phyloP scores from a whole-genome alignment of 1,140 invertebrate genomes.

The Ips nitidus region DNA sequence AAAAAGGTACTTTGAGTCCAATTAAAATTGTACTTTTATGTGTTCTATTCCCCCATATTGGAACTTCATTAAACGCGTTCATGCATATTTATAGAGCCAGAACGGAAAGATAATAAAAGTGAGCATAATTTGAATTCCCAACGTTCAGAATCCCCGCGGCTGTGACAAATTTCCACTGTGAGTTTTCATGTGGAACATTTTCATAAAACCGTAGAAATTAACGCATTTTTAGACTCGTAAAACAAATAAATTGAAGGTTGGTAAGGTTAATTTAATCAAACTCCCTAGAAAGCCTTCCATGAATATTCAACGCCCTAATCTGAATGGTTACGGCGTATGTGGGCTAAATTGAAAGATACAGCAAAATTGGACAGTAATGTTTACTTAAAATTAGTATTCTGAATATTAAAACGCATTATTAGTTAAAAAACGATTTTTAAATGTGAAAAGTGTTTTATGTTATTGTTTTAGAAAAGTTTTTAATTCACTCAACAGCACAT shows the following conservation, averaged over 20 bases:
- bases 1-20: no score
- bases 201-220: conserved; percentile 1
- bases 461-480: no score
- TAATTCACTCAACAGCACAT: no score
- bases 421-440: no score
- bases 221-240: neutral
- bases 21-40: no score
- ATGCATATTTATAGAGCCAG: conserved; percentile 10
- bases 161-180: neutral
- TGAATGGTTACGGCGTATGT: neutral
- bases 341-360: neutral
- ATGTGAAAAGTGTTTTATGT: no score
- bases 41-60: neutral
- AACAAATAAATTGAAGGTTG: no score
- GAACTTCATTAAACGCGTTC: conserved; percentile 23
- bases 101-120: conserved; percentile 7
- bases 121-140: conserved; percentile 7
- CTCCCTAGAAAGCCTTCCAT: neutral
- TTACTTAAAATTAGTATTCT: neutral
- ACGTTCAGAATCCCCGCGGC: neutral
- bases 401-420: neutral
- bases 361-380: conserved; percentile 1
- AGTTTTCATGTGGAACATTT: neutral
- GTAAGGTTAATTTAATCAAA: neutral
- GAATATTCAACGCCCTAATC: neutral